Evolutionary conservation across 1,140 invertebrate genomes (phyloP), one percentile per base, ranked within the genome.

Genomic region (Drosophila orena): DNA sequence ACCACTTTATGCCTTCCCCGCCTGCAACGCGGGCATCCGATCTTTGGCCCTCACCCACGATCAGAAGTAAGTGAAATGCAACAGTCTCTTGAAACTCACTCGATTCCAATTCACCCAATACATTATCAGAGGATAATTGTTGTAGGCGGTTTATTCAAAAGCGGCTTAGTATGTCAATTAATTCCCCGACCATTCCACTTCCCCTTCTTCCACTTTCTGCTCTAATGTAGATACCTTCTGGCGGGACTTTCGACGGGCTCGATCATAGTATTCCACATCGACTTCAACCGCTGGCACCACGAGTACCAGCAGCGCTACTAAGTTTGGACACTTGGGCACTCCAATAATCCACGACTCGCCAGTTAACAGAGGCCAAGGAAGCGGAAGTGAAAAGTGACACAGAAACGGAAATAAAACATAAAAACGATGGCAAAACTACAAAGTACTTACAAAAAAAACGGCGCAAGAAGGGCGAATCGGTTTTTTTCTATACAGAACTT

Each of bases 211-310:
- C 11, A 17, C 2, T 46, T 30, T 77, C 6, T 38, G 15, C 27
- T 38, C 27, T 4, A 20, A 8, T 30, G 7, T 92, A 99, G 98
- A 93, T 99, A 99, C 93, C 94, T 99, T 50, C 93, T 99, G 76
- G 98, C 98, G 77, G 99, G 99, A 69, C 93, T 99, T 27, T 97
- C 98, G 17, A 98, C 98, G 76, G 99, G 99, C 38, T 98, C 98
- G 17, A 96, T 99, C 59, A 97, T 99, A 43, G 98, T 99, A 76
- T 99, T 99, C 93, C 98, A 99, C 94, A 99, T 99, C 91, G 98
- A 99, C 93, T 99, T 99, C 94, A 99, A 99, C 93, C 95, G 98
- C 91, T 99, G 98, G 98, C 98, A 99, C 93, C 98, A 99, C 92
- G 98, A 99, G 93, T 99, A 98, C 93, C 97, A 98, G 92, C 97